These are phyloP conservation scores for Proales similis DNA, from an alignment of 1,140 invertebrate species.

Conservation along the genomic window DNA sequence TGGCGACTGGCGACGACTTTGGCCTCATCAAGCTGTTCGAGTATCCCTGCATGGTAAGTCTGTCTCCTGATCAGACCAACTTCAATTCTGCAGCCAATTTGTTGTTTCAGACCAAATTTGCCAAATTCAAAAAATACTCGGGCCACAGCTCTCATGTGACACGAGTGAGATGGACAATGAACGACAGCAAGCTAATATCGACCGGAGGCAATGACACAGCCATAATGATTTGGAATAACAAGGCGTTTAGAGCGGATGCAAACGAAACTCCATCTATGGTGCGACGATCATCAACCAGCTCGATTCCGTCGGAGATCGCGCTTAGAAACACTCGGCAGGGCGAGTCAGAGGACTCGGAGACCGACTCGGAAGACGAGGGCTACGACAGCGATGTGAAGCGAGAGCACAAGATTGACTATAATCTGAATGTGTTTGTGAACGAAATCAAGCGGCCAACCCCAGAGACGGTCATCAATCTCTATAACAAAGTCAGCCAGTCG, in stretches of 20 bases:
- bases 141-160: slow-evolving; percentile 55
- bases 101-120: slow-evolving; percentile 50
- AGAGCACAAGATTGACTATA: slow-evolving; percentile 52
- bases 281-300: not conserved
- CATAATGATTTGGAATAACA: slow-evolving; percentile 50
- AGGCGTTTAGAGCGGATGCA: slow-evolving; percentile 8
- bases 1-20: slow-evolving; percentile 53
- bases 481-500: slow-evolving; percentile 4
- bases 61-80: not conserved
- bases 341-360: slow-evolving; percentile 52
- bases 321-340: slow-evolving; percentile 40
- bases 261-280: not conserved
- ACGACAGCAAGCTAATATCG: slow-evolving; percentile 47
- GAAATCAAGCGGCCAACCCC: slow-evolving; percentile 21
- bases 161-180: slow-evolving; percentile 48
- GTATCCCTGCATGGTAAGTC: slow-evolving; percentile 49
- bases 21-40: slow-evolving; percentile 52
- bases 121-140: slow-evolving; percentile 54
- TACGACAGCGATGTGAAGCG: slow-evolving; percentile 54
- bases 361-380: slow-evolving; percentile 52
- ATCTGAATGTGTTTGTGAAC: slow-evolving; percentile 11
- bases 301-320: not conserved
- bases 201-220: slow-evolving; percentile 52
- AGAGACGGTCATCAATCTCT: slow-evolving; percentile 17
- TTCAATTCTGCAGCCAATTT: not conserved